phyloP scores from a whole-genome alignment of 2,888 invertebrate species.

The Beris chalybata region DNA sequence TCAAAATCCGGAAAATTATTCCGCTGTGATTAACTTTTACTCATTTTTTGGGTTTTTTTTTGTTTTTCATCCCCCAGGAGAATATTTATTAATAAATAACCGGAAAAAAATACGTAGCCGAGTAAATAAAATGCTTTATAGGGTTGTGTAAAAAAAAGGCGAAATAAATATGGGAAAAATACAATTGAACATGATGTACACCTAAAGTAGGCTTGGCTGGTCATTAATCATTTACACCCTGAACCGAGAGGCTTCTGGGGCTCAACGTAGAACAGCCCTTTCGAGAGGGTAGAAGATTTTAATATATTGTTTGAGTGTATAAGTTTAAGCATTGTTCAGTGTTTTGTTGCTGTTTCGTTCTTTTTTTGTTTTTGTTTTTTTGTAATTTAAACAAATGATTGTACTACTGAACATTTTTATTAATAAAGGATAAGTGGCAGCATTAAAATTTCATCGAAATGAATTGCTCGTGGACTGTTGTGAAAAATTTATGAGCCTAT shows the following conservation, averaged over 20 bases:
- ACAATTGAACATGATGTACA: slow-evolving; percentile 27
- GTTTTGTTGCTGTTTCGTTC: neutral
- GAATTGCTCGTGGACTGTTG: slow-evolving; percentile 20
- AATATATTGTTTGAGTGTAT: neutral
- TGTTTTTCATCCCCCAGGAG: too few relatives aligned
- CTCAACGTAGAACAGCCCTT: slow-evolving; percentile 4
- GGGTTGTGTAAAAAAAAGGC: neutral
- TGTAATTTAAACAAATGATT: slow-evolving; percentile 25
- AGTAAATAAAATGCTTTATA: neutral
- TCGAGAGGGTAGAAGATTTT: slow-evolving; percentile 12
- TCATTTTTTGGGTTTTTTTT: too few relatives aligned
- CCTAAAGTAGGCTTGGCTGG: slow-evolving; percentile 9
- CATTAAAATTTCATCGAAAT: slow-evolving; percentile 31
- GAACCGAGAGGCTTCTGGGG: slow-evolving; percentile 10
- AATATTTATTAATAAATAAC: too few relatives aligned
- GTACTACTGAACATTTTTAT: slow-evolving; percentile 14
- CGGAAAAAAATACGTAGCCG: neutral
- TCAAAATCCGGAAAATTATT: too few relatives aligned
- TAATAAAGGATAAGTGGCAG: slow-evolving; percentile 27
- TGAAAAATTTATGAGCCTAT: slow-evolving; percentile 15
- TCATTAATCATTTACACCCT: slow-evolving; percentile 27
- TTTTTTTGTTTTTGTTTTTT: neutral
- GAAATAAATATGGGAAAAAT: slow-evolving; percentile 3
- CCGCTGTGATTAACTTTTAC: too few relatives aligned
- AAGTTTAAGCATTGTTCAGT: slow-evolving; percentile 18